Evolutionary conservation across 2,113 vertebrate genomes (phyloP), one percentile per base, ranked within the genome.

Genomic region (Salvelinus alpinus): DNA sequence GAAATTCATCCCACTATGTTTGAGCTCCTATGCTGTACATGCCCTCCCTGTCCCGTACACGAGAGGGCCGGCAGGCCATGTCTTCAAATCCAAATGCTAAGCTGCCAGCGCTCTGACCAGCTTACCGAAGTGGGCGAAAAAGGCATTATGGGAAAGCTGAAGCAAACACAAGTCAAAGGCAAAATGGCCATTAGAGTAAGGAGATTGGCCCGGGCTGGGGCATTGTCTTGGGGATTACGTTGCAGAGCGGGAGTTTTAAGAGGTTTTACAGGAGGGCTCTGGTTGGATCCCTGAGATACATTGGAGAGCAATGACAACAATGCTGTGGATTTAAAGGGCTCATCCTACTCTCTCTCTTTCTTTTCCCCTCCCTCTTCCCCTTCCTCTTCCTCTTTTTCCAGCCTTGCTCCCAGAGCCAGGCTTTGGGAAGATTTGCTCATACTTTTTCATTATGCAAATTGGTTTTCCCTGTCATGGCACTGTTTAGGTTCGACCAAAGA

Each of bases 361-460:
- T 74, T 64, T 62, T 24, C 60, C 29, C 31, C 16, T 74, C 44
- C 82, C 47, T 64, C 38, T 60, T 9, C 5, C 69, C 14, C 59
- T 60, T 51, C n/a, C 48, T 13, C 62, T 80, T 76, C n/a, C 48
- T 13, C 64, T 80, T 76, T 54, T 67, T 69, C 70, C 51, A 8
- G 47, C 77, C 82, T 74, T 73, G 81, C 75, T 74, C 54, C 73
- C 67, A 47, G 22, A 25, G 51, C 65, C 11, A 71, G 80, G 84
- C 78, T 82, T 80, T 81, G 83, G 34, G 76, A 85, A 88, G 90
- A 92, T 91, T 88, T 88, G 73, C 54, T 76, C 79, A 48, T 81
- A 84, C 82, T 86, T 90, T 84, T 77, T 78, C 89, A 91, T 92
- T 88, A 89, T 80, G 82, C 69, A 89, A 89, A 90, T 90, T 87